Evolutionary conservation across 1,140 invertebrate genomes (phyloP), one percentile per base, ranked within the genome.

Genomic region (Heliothis virescens): DNA sequence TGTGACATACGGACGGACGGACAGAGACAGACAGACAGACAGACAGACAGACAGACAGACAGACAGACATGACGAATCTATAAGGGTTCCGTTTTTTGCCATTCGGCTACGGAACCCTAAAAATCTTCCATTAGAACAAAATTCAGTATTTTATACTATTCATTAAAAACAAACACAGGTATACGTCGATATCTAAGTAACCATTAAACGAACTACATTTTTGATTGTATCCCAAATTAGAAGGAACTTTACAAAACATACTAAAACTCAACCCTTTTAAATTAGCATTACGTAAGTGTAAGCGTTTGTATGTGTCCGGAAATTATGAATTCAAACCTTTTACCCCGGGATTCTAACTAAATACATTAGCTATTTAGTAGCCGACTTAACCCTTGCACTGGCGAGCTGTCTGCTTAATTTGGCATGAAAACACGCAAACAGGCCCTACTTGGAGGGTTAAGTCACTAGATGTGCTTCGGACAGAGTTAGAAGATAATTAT

Each of bases 291-390:
- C 29, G 65, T 57, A 81, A 26, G 21, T 79, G 65, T 79, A 65
- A 59, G 48, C 47, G 47, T 47, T 47, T 34, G 55, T 65, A 80
- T 74, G 80, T 82, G 73, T 62, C 74, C 71, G 80, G 71, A 86
- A 80, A 89, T 90, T 87, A 90, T 89, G 85, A 87, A 90, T 90
- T 86, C 86, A 88, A 83, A 81, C 84, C 87, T 86, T 88, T 87
- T 85, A 71, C 80, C 62, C 79, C 67, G 73, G 82, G 76, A 83
- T 87, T 85, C 82, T 71, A 86, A 84, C 84, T 84, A 88, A 89
- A 86, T 85, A 84, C 82, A 86, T 88, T 87, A 91, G 83, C 83
- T 85, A 88, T 89, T 90, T 88, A 88, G 81, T 73, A 85, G 82
- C 74, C 79, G 81, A 81, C 78, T 79, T 82, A 82, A 79, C 71